Percentiles rank a stretch among this genome's conserved stretches.
phyloP scores from a whole-genome alignment of 2,113 vertebrate genomes.

The Abramis brama region DNA sequence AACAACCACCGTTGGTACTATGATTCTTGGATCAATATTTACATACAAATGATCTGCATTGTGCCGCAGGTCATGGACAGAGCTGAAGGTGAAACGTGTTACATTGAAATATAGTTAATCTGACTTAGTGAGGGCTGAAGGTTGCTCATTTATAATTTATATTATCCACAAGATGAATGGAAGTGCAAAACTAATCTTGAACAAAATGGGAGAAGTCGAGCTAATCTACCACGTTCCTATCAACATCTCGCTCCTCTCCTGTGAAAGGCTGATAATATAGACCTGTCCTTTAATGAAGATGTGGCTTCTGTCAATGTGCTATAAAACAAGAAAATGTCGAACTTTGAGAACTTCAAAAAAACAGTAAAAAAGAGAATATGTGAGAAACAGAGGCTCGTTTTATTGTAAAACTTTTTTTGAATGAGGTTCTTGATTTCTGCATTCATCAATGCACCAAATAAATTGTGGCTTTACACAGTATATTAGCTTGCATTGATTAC shows the following conservation, averaged over 20 bases:
- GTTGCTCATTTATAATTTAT: conserved; percentile 57
- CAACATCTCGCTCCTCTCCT: not conserved
- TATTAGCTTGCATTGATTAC: not conserved
- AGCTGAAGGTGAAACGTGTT: conserved; percentile 60
- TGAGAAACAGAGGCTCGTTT: not conserved
- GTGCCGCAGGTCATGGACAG: conserved; percentile 15
- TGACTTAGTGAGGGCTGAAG: conserved; percentile 55
- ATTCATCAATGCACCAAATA: not conserved
- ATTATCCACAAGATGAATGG: conserved; percentile 64
- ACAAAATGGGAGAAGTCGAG: conserved; percentile 52
- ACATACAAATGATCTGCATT: conserved; percentile 64
- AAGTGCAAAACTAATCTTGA: conserved; percentile 64
- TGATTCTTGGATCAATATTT: conserved; percentile 52
- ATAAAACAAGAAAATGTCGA: not conserved
- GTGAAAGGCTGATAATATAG: not conserved
- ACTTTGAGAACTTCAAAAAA: not conserved
- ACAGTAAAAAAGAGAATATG: not conserved
- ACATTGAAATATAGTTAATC: conserved; percentile 60
- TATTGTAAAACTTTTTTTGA: not conserved
- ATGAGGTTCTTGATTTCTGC: not conserved
- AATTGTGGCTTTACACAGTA: not conserved
- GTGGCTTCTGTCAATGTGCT: not conserved
- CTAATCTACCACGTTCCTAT: conserved; percentile 49
- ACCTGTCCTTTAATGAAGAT: conserved; percentile 1
- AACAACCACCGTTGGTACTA: not conserved